Evolutionary conservation across 2,797 vertebrate genomes (phyloP).

Genomic region (Bradypodion pumilum): DNA sequence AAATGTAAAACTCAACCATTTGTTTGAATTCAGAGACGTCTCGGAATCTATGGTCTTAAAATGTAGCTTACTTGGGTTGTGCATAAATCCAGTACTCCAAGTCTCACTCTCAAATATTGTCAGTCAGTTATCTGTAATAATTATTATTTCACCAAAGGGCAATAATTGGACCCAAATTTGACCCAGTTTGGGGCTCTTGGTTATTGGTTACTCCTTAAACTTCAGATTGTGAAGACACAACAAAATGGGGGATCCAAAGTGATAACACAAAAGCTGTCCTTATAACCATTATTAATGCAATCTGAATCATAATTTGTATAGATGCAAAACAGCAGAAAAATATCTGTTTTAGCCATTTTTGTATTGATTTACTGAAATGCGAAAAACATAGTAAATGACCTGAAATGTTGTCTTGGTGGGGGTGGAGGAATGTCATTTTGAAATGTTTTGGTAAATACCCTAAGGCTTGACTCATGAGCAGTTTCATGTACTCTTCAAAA

Average conservation of each 20-base stretch:
- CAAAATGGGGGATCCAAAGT: not conserved
- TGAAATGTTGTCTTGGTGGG: slow-evolving; percentile 9
- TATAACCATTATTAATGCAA: not conserved
- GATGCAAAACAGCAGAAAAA: not conserved
- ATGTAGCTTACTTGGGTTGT: not conserved
- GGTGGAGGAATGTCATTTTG: slow-evolving; percentile 22
- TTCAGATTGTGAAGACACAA: not conserved
- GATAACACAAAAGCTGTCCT: not conserved
- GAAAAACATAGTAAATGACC: rapidly evolving
- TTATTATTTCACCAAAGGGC: not conserved
- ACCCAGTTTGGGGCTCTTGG: slow-evolving; percentile 10
- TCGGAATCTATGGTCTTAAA: not conserved
- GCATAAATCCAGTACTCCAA: not conserved
- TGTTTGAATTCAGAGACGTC: not conserved
- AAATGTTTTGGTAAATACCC: not conserved
- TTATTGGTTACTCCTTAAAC: not conserved
- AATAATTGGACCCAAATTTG: not conserved
- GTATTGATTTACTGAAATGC: not conserved
- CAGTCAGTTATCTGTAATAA: not conserved
- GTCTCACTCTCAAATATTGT: not conserved
- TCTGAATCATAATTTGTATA: not conserved
- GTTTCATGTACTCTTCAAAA: slow-evolving; percentile 7
- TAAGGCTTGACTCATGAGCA: slow-evolving; percentile 12
- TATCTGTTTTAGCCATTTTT: not conserved
- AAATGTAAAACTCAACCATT: not conserved